Conservation (phyloP, 2,797 vertebrate genomes). For the Moxostoma hubbsi region DNA sequence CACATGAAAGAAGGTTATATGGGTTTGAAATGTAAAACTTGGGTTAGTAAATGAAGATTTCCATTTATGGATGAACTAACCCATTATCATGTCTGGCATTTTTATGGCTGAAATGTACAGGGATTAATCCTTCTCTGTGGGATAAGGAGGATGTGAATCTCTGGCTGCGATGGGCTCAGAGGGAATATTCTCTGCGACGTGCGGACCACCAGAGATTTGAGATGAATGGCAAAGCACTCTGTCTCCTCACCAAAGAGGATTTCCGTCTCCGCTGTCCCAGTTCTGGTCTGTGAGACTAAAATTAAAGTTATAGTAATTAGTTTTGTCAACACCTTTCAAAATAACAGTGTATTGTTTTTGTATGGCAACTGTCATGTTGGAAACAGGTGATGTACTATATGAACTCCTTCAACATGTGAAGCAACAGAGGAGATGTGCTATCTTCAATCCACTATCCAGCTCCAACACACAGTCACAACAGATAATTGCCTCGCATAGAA, state of each 20-base stretch:
- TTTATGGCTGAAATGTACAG: constrained; percentile 64
- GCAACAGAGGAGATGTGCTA: constrained; percentile 80
- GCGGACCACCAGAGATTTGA: constrained; percentile 79
- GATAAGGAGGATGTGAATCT: constrained; percentile 88
- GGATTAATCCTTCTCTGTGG: constrained; percentile 92
- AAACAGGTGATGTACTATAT: constrained; percentile 89
- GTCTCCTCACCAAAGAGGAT: constrained; percentile 93
- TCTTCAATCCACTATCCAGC: constrained; percentile 62
- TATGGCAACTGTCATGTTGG: constrained; percentile 14
- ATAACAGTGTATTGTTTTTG: neutral
- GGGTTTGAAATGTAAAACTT: no score
- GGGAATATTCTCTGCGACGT: constrained; percentile 83
- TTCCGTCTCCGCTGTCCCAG: constrained; percentile 86
- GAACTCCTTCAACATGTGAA: constrained; percentile 90
- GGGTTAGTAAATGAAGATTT: no score
- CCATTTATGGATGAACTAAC: neutral
- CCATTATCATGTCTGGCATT: neutral
- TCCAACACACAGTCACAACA: constrained; percentile 54
- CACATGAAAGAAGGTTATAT: no score
- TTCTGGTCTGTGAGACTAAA: constrained; percentile 78
- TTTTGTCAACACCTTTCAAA: neutral
- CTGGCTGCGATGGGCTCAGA: constrained; percentile 91
- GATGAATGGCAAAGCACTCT: constrained; percentile 91
- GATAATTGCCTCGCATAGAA: neutral
- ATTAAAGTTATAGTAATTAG: neutral